A percentile compares a stretch with the other conserved stretches of the same genome.
Evolutionary conservation across 2,888 invertebrate species (phyloP).

Genomic region (Callyntrura sp.): DNA sequence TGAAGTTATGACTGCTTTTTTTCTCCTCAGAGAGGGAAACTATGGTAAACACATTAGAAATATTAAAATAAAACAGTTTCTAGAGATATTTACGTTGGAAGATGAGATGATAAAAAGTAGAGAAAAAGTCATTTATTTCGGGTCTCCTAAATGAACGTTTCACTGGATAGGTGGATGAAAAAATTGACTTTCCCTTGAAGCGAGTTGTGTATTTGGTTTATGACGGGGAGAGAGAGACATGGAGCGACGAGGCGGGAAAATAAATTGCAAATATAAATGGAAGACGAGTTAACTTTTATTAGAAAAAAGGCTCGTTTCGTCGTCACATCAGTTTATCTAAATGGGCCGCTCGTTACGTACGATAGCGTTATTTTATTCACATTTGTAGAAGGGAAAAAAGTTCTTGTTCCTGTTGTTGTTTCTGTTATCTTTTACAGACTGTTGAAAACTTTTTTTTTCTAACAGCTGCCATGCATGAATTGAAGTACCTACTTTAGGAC

Average conservation of each 20-base stretch:
- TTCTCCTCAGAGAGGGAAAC: background rate
- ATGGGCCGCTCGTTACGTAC: no score
- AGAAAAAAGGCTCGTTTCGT: constrained; percentile 5
- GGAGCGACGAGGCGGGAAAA: background rate
- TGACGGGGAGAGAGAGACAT: background rate
- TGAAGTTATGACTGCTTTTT: background rate
- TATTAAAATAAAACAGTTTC: constrained; percentile 28
- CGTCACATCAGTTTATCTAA: constrained; percentile 13
- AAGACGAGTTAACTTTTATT: constrained; percentile 6
- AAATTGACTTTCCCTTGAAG: constrained; percentile 27
- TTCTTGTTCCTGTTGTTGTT: constrained; percentile 19
- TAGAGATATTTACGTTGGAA: background rate
- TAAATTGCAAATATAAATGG: background rate
- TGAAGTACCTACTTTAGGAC: no score
- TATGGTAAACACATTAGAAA: constrained; percentile 36
- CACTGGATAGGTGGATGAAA: background rate
- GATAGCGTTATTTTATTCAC: no score
- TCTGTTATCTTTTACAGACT: background rate
- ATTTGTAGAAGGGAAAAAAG: background rate
- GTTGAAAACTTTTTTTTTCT: background rate
- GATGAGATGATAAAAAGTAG: constrained; percentile 23
- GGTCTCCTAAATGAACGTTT: background rate
- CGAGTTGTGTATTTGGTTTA: constrained; percentile 16
- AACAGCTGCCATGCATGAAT: no score
- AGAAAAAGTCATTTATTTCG: constrained; percentile 36